These are phyloP conservation scores for Candoia aspera DNA, from an alignment of 2,113 vertebrate genomes.

Conservation along the genomic window DNA sequence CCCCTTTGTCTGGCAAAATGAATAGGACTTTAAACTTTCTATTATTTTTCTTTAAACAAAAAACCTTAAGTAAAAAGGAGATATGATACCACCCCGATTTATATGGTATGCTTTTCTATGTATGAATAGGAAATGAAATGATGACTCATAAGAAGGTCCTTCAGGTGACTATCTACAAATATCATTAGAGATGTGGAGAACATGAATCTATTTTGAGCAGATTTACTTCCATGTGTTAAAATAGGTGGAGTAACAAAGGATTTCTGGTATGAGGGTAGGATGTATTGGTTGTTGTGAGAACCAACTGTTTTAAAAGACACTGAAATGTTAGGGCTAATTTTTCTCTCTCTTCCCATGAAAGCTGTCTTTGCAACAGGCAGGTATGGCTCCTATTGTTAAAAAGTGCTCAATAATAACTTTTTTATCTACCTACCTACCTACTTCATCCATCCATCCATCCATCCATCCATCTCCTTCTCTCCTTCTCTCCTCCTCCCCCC, in stretches of 20 bases:
- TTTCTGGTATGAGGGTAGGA: neutral
- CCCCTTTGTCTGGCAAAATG: no score
- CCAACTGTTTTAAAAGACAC: neutral
- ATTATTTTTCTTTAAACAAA: no score
- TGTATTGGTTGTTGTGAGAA: neutral
- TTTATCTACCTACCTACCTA: neutral
- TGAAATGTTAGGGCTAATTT: neutral
- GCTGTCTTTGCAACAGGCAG: neutral
- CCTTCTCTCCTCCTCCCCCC: neutral
- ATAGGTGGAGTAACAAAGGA: neutral
- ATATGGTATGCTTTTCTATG: no score
- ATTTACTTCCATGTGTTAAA: neutral
- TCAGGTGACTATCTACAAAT: neutral
- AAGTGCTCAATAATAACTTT: neutral
- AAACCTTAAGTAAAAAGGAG: no score
- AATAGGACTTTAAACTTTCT: no score
- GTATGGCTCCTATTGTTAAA: neutral
- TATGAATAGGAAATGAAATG: neutral
- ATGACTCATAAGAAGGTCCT: neutral
- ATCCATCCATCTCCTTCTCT: neutral
- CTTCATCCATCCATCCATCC: neutral
- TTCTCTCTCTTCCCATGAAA: neutral
- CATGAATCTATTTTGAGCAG: neutral
- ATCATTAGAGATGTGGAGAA: neutral
- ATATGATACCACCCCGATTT: no score